phyloP scores from a whole-genome alignment of 2,797 vertebrate species.

The Gallinago solitaria region DNA sequence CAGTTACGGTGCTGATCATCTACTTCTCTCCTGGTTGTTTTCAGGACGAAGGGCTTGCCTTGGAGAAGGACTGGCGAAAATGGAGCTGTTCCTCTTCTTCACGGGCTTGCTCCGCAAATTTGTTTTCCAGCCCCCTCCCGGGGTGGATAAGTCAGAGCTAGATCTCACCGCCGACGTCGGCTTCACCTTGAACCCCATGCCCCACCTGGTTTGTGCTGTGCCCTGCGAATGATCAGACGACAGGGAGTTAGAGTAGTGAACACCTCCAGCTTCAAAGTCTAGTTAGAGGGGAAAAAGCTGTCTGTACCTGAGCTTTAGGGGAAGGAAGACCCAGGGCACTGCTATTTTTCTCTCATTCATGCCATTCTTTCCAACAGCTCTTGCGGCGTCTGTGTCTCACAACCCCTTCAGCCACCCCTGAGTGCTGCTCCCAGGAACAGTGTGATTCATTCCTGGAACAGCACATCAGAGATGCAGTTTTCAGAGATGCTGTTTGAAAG shows the following conservation, averaged over 20 bases:
- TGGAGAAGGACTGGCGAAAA: conserved; percentile 78
- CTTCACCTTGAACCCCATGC: conserved; percentile 66
- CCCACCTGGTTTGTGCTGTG: conserved; percentile 59
- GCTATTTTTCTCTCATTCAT: not conserved
- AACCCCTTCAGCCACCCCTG: not conserved
- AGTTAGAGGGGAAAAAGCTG: not conserved
- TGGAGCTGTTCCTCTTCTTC: conserved; percentile 82
- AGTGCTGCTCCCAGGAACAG: not conserved
- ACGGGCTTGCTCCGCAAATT: conserved; percentile 76
- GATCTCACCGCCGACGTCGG: conserved; percentile 68
- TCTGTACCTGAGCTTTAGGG: not conserved
- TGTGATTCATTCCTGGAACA: not conserved
- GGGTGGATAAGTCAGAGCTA: conserved; percentile 71
- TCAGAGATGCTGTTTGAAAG: not conserved
- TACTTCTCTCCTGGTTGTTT: not conserved
- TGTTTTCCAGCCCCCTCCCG: conserved; percentile 65
- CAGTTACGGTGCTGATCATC: not conserved
- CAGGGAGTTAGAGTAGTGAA: not conserved
- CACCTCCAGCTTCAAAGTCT: not conserved
- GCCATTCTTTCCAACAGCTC: not conserved
- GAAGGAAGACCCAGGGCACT: not conserved
- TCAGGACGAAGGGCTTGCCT: conserved; percentile 72
- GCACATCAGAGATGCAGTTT: not conserved
- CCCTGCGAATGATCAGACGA: not conserved
- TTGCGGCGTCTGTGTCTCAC: not conserved